These are phyloP conservation scores for Neoaliturus tenellus DNA, from an alignment of 2,888 invertebrate species.

Conservation along the genomic window DNA sequence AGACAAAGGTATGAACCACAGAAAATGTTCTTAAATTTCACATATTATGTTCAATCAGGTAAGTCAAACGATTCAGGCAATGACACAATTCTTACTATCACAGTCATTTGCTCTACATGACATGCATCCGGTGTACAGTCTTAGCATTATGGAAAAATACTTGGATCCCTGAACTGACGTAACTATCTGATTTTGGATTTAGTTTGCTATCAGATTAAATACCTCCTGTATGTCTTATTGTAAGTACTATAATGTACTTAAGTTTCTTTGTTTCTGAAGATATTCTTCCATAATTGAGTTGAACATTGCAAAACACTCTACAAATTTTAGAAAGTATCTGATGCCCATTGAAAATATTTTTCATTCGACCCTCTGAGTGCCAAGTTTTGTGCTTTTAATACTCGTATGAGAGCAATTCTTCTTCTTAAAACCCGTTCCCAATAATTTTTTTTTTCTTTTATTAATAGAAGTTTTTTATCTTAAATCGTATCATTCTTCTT, in stretches of 20 bases:
- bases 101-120: constrained; percentile 44
- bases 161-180: constrained; percentile 8
- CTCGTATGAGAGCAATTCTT: constrained; percentile 5
- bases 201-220: background rate
- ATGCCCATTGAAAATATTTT: constrained; percentile 15
- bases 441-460: constrained; percentile 4
- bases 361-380: constrained; percentile 30
- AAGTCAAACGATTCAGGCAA: background rate
- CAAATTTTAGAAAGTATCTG: constrained; percentile 42
- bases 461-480: constrained; percentile 12
- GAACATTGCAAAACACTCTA: constrained; percentile 40
- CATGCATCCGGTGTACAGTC: constrained; percentile 48
- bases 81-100: constrained; percentile 29
- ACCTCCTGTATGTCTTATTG: constrained; percentile 40
- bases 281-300: constrained; percentile 39
- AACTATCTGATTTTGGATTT: constrained; percentile 8
- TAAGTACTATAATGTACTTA: constrained; percentile 43
- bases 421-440: constrained; percentile 23
- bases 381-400: constrained; percentile 25
- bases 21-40: constrained; percentile 37
- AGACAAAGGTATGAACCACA: constrained; percentile 20
- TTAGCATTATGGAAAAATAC: constrained; percentile 41
- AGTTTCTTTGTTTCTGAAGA: background rate
- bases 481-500: constrained; percentile 8
- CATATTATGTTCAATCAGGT: background rate